Conservation (phyloP, 2,113 vertebrate species). For the Anoplopoma fimbria region DNA sequence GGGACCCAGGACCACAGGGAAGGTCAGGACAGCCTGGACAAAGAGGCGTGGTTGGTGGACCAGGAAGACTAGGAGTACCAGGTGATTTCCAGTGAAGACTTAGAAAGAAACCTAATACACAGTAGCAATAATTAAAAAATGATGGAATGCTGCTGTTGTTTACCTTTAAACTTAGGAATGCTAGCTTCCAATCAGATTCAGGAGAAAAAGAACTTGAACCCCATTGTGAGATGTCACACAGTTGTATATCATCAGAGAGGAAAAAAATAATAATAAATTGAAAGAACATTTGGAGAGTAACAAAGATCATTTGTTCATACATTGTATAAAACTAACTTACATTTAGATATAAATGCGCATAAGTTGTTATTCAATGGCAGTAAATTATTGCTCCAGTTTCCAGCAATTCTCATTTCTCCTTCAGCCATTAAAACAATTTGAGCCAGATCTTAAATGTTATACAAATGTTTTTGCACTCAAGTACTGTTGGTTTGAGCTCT, state of each 20-base stretch:
- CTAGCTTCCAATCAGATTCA: background rate
- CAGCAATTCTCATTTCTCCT: background rate
- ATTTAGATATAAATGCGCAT: background rate
- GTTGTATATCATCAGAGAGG: background rate
- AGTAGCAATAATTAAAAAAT: background rate
- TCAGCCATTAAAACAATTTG: background rate
- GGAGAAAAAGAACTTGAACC: background rate
- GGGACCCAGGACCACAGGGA: constrained; percentile 58
- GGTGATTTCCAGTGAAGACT: constrained; percentile 47
- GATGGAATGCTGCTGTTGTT: background rate
- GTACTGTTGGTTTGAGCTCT: constrained; percentile 6
- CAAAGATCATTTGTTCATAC: background rate
- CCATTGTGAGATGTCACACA: background rate
- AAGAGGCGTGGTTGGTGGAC: constrained; percentile 46
- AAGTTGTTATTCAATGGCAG: background rate
- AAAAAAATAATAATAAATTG: background rate
- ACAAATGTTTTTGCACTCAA: background rate
- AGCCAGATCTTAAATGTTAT: background rate
- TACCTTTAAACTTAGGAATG: background rate
- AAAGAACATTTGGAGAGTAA: background rate
- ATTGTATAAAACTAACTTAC: background rate
- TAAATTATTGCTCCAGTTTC: background rate
- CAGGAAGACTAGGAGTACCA: constrained; percentile 51
- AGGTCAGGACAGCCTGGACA: constrained; percentile 48
- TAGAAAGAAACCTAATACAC: background rate